A percentile compares a stretch with the other conserved stretches of the same genome.
phyloP scores from a whole-genome alignment of 2,113 vertebrate genomes.

The Beaufortia kweichowensis region DNA sequence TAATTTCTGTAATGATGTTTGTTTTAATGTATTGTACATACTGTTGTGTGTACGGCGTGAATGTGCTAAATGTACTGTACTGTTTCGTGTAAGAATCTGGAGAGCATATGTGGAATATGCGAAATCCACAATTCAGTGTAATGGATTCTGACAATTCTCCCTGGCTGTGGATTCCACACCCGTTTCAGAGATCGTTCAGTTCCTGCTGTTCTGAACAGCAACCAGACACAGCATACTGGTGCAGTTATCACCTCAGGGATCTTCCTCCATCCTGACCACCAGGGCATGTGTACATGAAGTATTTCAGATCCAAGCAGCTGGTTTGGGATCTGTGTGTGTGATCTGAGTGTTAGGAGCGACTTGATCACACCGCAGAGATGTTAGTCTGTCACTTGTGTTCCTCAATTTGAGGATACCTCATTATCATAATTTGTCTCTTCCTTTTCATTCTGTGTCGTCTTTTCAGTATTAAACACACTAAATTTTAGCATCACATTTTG shows the following conservation, averaged over 20 bases:
- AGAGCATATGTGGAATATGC: slow-evolving; percentile 2
- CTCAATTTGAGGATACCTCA: slow-evolving; percentile 58
- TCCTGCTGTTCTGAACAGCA: slow-evolving; percentile 41
- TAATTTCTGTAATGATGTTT: slow-evolving; percentile 17
- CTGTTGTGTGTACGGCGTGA: slow-evolving; percentile 33
- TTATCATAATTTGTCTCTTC: not conserved
- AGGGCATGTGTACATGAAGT: slow-evolving; percentile 10
- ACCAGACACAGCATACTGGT: slow-evolving; percentile 44
- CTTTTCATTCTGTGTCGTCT: not conserved
- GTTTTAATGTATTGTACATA: slow-evolving; percentile 20
- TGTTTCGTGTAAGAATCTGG: slow-evolving; percentile 21
- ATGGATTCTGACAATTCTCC: slow-evolving; percentile 6
- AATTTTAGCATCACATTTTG: not conserved
- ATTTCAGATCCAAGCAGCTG: slow-evolving; percentile 24
- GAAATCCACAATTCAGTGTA: not conserved
- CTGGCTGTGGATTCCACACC: not conserved
- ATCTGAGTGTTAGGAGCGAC: not conserved
- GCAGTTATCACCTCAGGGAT: slow-evolving; percentile 74
- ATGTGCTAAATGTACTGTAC: slow-evolving; percentile 38
- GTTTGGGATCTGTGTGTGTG: slow-evolving; percentile 36
- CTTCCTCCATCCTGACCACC: slow-evolving; percentile 33
- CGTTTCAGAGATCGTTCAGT: slow-evolving; percentile 31
- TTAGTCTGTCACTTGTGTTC: not conserved
- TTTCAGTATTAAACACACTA: slow-evolving; percentile 19
- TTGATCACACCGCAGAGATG: not conserved